Percentiles rank a stretch among this genome's conserved stretches.
Evolutionary conservation across 2,113 vertebrate genomes (phyloP).

Genomic region (Erythrocercus mccallii): DNA sequence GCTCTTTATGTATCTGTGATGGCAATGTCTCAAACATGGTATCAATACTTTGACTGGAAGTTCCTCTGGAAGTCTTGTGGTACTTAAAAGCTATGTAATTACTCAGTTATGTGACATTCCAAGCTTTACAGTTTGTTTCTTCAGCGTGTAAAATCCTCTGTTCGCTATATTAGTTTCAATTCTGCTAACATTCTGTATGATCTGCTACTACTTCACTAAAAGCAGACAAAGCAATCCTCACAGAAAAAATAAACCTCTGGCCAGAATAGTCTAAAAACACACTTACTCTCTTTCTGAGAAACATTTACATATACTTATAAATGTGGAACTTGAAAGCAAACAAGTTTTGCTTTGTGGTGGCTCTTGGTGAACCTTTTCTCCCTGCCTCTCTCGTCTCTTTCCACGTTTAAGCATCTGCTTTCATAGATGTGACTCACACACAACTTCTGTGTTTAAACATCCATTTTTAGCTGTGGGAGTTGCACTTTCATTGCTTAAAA

Average conservation of each 20-base stretch:
- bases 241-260: not conserved
- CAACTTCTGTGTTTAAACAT: not conserved
- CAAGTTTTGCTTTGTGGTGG: not conserved
- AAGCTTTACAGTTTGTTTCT: not conserved
- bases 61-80: not conserved
- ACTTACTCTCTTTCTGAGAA: not conserved
- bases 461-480: not conserved
- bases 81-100: not conserved
- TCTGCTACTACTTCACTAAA: not conserved
- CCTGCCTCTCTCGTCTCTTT: not conserved
- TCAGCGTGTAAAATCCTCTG: not conserved
- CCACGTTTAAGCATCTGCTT: not conserved
- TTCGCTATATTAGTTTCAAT: not conserved
- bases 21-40: not conserved
- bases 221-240: not conserved
- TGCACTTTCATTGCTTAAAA: not conserved
- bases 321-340: not conserved
- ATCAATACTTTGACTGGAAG: not conserved
- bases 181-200: not conserved
- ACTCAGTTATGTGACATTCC: not conserved
- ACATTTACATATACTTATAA: not conserved
- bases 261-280: not conserved
- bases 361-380: not conserved
- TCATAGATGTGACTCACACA: not conserved
- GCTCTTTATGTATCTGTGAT: not conserved